Percentiles rank a stretch among this genome's conserved stretches.
phyloP scores from a whole-genome alignment of 2,113 vertebrate genomes.

The Gopherus evgoodei region DNA sequence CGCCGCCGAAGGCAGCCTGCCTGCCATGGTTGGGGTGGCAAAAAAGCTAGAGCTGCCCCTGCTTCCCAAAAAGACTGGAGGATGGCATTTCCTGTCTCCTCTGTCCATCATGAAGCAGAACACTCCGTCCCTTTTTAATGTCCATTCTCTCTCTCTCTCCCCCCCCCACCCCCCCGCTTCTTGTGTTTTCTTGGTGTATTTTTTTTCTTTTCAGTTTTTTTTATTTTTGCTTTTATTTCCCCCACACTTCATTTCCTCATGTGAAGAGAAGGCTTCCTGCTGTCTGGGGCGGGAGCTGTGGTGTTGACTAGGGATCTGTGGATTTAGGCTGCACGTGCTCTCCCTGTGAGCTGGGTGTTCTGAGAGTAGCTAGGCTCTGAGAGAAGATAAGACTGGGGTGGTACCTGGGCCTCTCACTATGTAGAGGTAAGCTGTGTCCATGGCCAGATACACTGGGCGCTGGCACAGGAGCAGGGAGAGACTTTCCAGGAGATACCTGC shows the following conservation, averaged over 20 bases:
- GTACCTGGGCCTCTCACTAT: not conserved
- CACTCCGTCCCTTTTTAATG: not conserved
- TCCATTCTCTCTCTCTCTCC: too few relatives aligned
- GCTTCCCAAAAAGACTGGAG: not conserved
- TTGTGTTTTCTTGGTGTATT: not conserved
- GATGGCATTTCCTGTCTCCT: not conserved
- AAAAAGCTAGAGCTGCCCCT: too few relatives aligned
- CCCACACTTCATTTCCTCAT: not conserved
- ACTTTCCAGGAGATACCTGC: not conserved
- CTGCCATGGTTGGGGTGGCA: too few relatives aligned
- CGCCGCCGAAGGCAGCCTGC: too few relatives aligned
- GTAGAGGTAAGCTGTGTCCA: not conserved
- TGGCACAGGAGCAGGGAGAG: not conserved
- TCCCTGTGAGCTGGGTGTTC: not conserved
- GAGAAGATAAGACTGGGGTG: not conserved
- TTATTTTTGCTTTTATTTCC: not conserved
- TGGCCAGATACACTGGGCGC: rapidly evolving
- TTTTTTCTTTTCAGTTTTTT: not conserved
- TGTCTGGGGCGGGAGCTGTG: not conserved
- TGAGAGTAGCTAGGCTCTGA: not conserved
- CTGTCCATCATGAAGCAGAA: not conserved
- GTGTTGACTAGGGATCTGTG: not conserved
- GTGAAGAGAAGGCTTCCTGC: not conserved
- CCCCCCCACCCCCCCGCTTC: too few relatives aligned
- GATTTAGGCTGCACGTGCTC: too few relatives aligned